A percentile compares a stretch with the other conserved stretches of the same genome.
Evolutionary conservation across 2,888 invertebrate genomes (phyloP).

Genomic region (Agrotis puta): DNA sequence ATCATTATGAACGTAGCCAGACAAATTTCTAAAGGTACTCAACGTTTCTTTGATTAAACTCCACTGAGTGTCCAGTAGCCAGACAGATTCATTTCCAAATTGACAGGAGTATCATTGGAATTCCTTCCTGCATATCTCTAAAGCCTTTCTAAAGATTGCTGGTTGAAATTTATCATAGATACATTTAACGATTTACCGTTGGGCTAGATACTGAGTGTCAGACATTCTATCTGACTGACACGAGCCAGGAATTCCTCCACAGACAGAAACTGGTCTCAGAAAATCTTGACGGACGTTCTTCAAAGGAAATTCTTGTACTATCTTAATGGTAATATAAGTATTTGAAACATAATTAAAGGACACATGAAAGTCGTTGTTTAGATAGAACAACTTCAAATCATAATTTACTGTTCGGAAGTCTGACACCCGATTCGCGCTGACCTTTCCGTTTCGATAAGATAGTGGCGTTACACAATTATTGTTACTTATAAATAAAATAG

Average conservation of each 20-base stretch:
- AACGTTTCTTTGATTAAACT: slow-evolving; percentile 18
- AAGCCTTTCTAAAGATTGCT: slow-evolving; percentile 24
- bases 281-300: slow-evolving; percentile 33
- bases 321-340: slow-evolving; percentile 10
- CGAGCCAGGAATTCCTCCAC: slow-evolving; percentile 24
- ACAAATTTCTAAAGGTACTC: slow-evolving; percentile 1
- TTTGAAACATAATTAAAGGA: slow-evolving; percentile 54
- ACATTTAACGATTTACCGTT: slow-evolving; percentile 54
- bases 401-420: slow-evolving; percentile 83
- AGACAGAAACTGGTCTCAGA: slow-evolving; percentile 37
- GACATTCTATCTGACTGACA: slow-evolving; percentile 44
- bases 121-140: slow-evolving; percentile 2
- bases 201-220: slow-evolving; percentile 33
- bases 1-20: slow-evolving; percentile 5
- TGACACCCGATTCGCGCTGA: slow-evolving; percentile 81
- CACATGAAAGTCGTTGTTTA: slow-evolving; percentile 61
- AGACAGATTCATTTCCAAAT: slow-evolving; percentile 8
- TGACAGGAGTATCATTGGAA: slow-evolving; percentile 22
- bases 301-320: slow-evolving; percentile 10
- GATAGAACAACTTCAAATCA: slow-evolving; percentile 64
- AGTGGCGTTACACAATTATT: slow-evolving; percentile 79
- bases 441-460: slow-evolving; percentile 89
- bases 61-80: background rate
- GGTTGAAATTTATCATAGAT: slow-evolving; percentile 39
- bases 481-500: slow-evolving; percentile 71